Evolutionary conservation across 1,140 invertebrate genomes (phyloP).

Genomic region (Lucilia sericata): DNA sequence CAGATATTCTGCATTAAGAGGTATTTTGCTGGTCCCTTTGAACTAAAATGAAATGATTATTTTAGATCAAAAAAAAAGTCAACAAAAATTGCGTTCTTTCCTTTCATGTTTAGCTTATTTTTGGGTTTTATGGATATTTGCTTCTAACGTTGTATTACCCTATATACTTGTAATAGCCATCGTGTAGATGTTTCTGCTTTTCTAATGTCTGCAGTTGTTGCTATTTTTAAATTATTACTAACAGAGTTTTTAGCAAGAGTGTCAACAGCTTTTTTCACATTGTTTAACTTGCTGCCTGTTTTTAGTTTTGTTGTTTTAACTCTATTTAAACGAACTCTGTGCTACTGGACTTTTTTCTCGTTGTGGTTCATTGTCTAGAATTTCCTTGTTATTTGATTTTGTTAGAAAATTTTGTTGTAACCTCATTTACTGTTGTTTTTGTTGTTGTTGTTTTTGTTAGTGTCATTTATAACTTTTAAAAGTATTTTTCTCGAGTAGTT

Average conservation of each 20-base stretch:
- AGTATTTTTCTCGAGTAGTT: constrained; percentile 2
- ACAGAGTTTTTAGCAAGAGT: background rate
- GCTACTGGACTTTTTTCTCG: background rate
- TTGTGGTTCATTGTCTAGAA: constrained; percentile 25
- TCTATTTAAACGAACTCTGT: background rate
- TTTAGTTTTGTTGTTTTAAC: background rate
- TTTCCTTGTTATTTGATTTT: background rate
- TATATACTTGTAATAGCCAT: no score
- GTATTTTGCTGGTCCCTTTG: no score
- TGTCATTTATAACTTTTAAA: constrained; percentile 17
- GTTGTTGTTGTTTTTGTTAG: background rate
- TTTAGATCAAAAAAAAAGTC: no score
- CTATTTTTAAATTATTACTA: background rate
- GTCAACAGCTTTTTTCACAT: background rate
- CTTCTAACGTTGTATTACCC: no score
- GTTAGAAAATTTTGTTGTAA: background rate
- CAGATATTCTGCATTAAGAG: no score
- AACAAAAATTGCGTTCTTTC: no score
- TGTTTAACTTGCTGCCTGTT: background rate
- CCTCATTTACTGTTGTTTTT: background rate
- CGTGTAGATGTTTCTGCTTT: no score
- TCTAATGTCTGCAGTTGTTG: background rate
- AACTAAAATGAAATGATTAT: no score
- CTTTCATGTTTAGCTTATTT: no score
- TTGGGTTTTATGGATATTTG: no score